A percentile compares a stretch with the other conserved stretches of the same genome.
phyloP scores from a whole-genome alignment of 2,888 invertebrate genomes.

The Pterostichus niger region DNA sequence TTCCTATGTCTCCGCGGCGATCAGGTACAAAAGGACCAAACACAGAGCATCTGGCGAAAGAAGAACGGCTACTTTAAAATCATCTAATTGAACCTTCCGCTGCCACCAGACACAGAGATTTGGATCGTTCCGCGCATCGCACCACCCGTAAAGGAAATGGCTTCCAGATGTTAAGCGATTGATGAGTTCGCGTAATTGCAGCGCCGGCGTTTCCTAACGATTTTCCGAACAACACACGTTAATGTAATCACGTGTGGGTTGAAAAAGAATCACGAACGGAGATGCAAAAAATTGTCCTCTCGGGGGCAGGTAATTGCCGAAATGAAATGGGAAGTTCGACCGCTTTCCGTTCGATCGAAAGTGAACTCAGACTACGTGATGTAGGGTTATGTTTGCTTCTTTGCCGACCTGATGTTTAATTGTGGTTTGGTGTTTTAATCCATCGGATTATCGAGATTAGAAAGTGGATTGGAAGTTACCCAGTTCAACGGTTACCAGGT shows the following conservation, averaged over 20 bases:
- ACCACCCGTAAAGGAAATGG: conserved; percentile 65
- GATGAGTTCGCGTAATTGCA: conserved; percentile 66
- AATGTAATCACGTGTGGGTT: conserved; percentile 62
- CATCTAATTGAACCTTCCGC: conserved; percentile 65
- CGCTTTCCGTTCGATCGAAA: not conserved
- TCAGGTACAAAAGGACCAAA: conserved; percentile 63
- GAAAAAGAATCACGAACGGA: conserved; percentile 28
- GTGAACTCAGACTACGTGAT: not conserved
- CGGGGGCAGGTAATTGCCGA: conserved; percentile 13
- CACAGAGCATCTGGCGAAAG: conserved; percentile 58
- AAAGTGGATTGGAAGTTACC: conserved; percentile 65
- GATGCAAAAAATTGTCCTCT: conserved; percentile 45
- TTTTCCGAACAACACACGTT: conserved; percentile 66
- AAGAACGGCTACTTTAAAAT: conserved; percentile 67
- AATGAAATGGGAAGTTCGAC: conserved; percentile 1
- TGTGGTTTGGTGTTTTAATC: conserved; percentile 66
- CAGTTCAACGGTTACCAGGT: conserved; percentile 59
- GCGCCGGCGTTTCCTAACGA: conserved; percentile 65
- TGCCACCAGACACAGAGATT: conserved; percentile 52
- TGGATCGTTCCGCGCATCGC: conserved; percentile 29
- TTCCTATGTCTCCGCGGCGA: not conserved
- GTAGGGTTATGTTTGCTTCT: conserved; percentile 49
- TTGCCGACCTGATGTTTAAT: conserved; percentile 59
- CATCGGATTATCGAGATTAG: conserved; percentile 60
- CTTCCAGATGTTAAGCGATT: conserved; percentile 67